Percentiles rank a stretch among this genome's conserved stretches.
Conservation (phyloP, 1,140 invertebrate species). For the Cyphomyrmex costatus region DNA sequence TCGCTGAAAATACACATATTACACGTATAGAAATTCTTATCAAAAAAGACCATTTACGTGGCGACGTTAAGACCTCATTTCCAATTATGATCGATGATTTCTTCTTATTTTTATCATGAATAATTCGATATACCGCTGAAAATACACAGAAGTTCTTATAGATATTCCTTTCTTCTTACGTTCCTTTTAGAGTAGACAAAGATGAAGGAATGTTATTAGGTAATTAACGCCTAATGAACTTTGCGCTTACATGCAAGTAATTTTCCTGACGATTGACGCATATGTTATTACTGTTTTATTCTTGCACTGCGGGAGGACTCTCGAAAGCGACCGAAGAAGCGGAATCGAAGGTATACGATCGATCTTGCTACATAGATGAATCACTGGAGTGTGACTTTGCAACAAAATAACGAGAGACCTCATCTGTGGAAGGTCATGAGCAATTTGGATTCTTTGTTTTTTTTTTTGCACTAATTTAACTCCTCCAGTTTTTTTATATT, state of each 20-base stretch:
- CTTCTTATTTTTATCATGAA: neutral
- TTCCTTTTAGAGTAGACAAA: neutral
- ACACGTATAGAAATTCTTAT: too few species aligned
- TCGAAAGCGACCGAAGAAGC: conserved; percentile 47
- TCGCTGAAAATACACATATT: neutral
- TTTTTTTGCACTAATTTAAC: conserved; percentile 55
- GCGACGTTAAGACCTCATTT: neutral
- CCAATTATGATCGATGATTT: neutral
- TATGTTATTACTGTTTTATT: conserved; percentile 51
- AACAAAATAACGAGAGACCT: conserved; percentile 75
- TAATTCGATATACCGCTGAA: neutral
- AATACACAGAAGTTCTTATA: neutral
- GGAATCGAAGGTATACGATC: conserved; percentile 70
- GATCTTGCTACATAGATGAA: conserved; percentile 68
- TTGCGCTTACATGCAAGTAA: conserved; percentile 52
- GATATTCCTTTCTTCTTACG: neutral
- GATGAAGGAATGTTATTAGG: conserved; percentile 3
- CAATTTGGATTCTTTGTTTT: conserved; percentile 73
- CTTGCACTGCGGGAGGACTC: conserved; percentile 50
- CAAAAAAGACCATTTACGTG: neutral
- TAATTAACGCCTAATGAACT: conserved; percentile 54
- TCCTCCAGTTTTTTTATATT: neutral
- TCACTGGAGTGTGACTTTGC: conserved; percentile 78
- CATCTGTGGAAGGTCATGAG: conserved; percentile 59
- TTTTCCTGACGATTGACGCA: conserved; percentile 64